Conservation (phyloP, 2,113 vertebrate species). For the Lophotis ruficrista region DNA sequence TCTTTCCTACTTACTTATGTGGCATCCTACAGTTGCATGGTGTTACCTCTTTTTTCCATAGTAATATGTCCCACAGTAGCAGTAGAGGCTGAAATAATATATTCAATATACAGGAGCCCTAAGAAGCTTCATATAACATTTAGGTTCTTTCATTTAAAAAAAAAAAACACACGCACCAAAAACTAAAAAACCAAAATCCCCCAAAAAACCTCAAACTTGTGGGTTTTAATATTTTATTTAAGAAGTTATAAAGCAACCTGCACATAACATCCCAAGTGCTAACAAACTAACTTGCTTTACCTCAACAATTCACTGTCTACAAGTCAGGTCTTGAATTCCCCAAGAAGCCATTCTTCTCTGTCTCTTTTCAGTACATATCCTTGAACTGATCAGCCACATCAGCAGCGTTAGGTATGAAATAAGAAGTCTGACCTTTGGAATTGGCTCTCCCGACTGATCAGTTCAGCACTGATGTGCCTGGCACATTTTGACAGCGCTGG, state of each 20-base stretch:
- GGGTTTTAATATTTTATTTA: neutral
- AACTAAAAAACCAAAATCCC: neutral
- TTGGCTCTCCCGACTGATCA: slow-evolving; percentile 44
- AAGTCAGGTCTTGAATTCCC: neutral
- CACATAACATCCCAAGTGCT: neutral
- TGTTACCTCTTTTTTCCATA: neutral
- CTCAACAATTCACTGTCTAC: neutral
- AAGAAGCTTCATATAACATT: neutral
- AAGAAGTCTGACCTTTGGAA: slow-evolving; percentile 63
- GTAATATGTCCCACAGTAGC: too few relatives aligned
- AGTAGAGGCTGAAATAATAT: neutral
- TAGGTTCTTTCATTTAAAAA: neutral
- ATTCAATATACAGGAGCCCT: neutral
- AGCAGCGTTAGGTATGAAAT: slow-evolving; percentile 52
- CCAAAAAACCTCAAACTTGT: neutral
- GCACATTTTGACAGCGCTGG: slow-evolving; percentile 42
- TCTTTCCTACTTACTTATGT: neutral
- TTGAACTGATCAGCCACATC: slow-evolving; percentile 55
- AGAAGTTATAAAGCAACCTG: neutral
- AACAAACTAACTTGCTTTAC: neutral
- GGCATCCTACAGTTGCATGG: neutral
- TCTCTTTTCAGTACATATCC: slow-evolving; percentile 41
- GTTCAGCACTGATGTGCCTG: slow-evolving; percentile 41
- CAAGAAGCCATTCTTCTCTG: neutral
- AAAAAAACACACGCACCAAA: too few relatives aligned